These are phyloP conservation scores for Felis catus DNA, from an alignment of 2,113 vertebrate genomes.

Conservation along the genomic window DNA sequence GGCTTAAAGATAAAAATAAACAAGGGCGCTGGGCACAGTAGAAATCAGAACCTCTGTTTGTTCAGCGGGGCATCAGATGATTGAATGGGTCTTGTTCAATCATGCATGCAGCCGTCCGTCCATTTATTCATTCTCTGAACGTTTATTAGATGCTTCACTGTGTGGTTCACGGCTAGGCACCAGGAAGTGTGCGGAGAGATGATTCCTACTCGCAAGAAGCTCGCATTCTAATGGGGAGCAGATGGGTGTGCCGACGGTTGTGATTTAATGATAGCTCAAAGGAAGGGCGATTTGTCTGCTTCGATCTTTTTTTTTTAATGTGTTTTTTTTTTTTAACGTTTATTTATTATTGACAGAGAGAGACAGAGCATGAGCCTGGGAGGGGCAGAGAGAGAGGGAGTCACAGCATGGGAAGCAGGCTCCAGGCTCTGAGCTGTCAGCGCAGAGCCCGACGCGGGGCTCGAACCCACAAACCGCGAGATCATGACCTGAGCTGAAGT, in stretches of 20 bases:
- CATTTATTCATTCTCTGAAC: not conserved
- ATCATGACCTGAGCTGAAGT: too few relatives aligned
- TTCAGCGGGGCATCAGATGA: not conserved
- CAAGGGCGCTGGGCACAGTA: not conserved
- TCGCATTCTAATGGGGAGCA: not conserved
- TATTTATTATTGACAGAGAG: too few relatives aligned
- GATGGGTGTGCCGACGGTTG: not conserved
- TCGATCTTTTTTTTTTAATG: not conserved
- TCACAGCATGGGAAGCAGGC: too few relatives aligned
- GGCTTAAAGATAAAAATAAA: not conserved
- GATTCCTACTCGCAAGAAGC: not conserved
- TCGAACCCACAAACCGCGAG: too few relatives aligned
- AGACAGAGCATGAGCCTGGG: too few relatives aligned
- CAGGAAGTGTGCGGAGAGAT: not conserved
- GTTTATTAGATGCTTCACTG: not conserved
- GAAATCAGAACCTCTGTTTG: not conserved
- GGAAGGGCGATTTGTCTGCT: not conserved
- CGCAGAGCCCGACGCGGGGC: too few relatives aligned
- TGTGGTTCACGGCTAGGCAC: not conserved
- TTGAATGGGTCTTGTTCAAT: not conserved
- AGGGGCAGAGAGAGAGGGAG: too few relatives aligned
- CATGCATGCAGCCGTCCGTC: not conserved
- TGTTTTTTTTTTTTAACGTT: too few relatives aligned
- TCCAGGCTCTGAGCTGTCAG: too few relatives aligned
- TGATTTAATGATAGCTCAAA: not conserved